Base-by-base conservation (phyloP, 2,888 invertebrate genomes). In the Scrobipalpa atriplicella region DNA sequence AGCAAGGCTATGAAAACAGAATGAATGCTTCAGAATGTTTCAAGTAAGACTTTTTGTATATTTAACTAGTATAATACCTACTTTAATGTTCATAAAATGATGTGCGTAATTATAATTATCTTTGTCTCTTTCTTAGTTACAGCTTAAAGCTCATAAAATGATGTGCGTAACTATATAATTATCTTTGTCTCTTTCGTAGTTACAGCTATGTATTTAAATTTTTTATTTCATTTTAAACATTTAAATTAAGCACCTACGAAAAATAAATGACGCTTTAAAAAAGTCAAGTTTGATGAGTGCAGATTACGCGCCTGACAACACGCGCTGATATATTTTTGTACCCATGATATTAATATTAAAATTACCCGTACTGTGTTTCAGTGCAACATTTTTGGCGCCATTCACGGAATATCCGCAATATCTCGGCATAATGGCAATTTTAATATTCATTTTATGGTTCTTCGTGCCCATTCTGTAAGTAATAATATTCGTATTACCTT, bases 371-470 rank as follows among this genome's bases (percentile, higher is more conserved):
- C 67, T 72, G 72, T 72, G 73, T 89, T 92, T 74, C 89, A 94
- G 94, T 75, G 82, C 91, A 70, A 94, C 94, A 69, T 93, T 95
- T 83, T 82, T 95, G 75, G 93, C 94, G 77, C 93, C 94, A 71
- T 94, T 94, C 70, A 92, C 94, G 70, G 93, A 93, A 70, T 93
- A 94, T 74, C 94, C 94, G 6, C 93, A 93, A 80, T 95, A 95
- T 93, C 94, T 94, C 77, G 94, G 94, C 71, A 93, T 95, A 77
- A 94, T 94, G 86, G 91, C 94, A 62, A 94, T 94, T 71, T 88
- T 95, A 76, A 89, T 95, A 80, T 94, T 95, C 82, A 84, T 94
- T 77, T 90, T 95, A 78, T 95, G 95, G 95, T 92, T 94, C 77
- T 88, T 95, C 79, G 89, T 95, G 74, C 93, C 94, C 78, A 84